Base-by-base conservation (phyloP, 1,140 invertebrate genomes). In the Oreohelix idahoensis region DNA sequence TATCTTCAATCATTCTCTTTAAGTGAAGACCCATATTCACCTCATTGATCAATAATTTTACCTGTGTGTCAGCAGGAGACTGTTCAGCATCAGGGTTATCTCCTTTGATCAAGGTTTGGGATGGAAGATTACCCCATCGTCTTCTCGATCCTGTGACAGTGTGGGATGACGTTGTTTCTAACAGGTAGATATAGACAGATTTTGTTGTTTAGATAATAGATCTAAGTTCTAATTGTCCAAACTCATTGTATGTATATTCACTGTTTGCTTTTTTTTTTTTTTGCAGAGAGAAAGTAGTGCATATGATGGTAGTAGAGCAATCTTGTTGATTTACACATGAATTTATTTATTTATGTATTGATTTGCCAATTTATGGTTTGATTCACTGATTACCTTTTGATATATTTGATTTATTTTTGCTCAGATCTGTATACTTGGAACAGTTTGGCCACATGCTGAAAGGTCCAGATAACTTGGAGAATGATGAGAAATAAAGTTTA, bases 91-190 rank as follows among this genome's bases (percentile, higher is more conserved):
- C 11, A 0, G 38, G 36, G 39, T n/a, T n/a, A n/a, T n/a, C 17
- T 49, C 29, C 17, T 23, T 42, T 79, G 58, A 58, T 49, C 1
- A 51, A 71, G 5, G 15, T 38, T 23, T 82, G 70, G 80, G 10
- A 75, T 8, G 32, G 84, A 13, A 85, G 91, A 53, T 83, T 79
- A 77, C 90, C 92, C 42, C 89, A 91, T 84, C 39, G 84, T 4
- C 80, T 90, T 23, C 84, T 90, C 29, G 91, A 93, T 83, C 85
- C 91, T 35, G 84, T 90, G 11, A 84, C 86, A 45, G 86, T 92
- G 13, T 92, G 92, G 92, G 92, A 93, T 87, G 92, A 93, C 84
- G 81, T 93, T 49, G 85, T 91, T 51, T 88, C 89, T 5, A 93
- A 93, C 83, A 92, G 93, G 90, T 91, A 76, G 10, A 36, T 5